These are phyloP conservation scores for Nematopogon swammerdamellus DNA, from an alignment of 2,888 invertebrate species.

Conservation along the genomic window DNA sequence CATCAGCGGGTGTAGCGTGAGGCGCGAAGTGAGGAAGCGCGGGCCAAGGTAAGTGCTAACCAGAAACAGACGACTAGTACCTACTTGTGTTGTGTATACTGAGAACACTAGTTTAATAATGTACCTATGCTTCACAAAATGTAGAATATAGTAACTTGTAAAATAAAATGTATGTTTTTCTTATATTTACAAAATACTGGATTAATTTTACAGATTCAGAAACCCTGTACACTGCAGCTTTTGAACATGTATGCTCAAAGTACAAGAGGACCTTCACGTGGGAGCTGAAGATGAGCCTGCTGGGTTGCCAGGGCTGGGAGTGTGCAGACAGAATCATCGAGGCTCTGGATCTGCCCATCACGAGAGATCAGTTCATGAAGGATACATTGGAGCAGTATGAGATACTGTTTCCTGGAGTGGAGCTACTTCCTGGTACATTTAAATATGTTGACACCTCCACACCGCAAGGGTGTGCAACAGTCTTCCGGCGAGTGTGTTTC, in stretches of 20 bases:
- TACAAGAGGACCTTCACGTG: constrained; percentile 76
- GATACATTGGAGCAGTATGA: constrained; percentile 51
- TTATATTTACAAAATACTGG: background rate
- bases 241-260: constrained; percentile 60
- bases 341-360: constrained; percentile 60
- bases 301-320: constrained; percentile 66
- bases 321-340: constrained; percentile 59
- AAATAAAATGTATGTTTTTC: no score
- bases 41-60: no score
- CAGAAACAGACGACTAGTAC: no score
- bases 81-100: no score
- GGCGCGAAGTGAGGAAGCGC: no score
- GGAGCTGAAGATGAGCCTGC: constrained; percentile 68
- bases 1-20: no score
- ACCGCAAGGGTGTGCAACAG: no score
- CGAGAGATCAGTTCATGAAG: constrained; percentile 61
- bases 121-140: no score
- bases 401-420: constrained; percentile 57
- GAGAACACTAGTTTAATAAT: no score
- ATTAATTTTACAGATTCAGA: constrained; percentile 69
- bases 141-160: no score
- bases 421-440: constrained; percentile 71
- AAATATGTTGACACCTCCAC: background rate
- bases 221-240: constrained; percentile 67
- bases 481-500: no score